Evolutionary conservation across 2,888 invertebrate genomes (phyloP).

Genomic region (Cephus pulcher): DNA sequence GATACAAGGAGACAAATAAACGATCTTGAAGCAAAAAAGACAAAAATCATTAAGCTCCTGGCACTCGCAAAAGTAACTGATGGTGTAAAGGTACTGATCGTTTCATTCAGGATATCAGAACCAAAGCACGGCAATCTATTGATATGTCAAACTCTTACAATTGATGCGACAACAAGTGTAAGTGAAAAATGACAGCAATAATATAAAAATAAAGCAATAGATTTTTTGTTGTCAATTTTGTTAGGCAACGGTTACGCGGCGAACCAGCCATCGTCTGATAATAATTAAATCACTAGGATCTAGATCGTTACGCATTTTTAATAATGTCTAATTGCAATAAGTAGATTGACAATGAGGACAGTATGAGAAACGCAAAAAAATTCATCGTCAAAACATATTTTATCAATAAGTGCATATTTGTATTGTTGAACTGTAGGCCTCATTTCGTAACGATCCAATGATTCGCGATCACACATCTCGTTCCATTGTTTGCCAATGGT

Average conservation of each 20-base stretch:
- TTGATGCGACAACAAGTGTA: not conserved
- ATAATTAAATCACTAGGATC: conserved; percentile 5
- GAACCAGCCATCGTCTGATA: not conserved
- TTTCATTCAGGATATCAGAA: too few species aligned
- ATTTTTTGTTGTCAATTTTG: not conserved
- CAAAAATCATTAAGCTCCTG: too few species aligned
- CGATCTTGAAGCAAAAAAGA: too few species aligned
- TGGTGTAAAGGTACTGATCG: too few species aligned
- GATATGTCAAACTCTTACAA: not conserved
- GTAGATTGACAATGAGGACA: not conserved
- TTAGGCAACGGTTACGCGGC: not conserved
- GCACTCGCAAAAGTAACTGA: too few species aligned
- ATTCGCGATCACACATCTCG: too few species aligned
- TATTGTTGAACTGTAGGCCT: too few species aligned
- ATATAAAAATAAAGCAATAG: not conserved
- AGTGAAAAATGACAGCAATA: too few species aligned
- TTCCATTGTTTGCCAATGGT: too few species aligned
- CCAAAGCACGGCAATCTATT: not conserved
- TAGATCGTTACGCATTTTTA: conserved; percentile 4
- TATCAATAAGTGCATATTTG: too few species aligned
- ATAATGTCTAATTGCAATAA: not conserved
- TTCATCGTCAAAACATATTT: too few species aligned
- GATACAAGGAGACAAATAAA: not conserved
- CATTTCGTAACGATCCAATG: too few species aligned
- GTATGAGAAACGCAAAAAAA: not conserved